phyloP scores from a whole-genome alignment of 2,113 vertebrate genomes.

The Pogonocichla stellata region DNA sequence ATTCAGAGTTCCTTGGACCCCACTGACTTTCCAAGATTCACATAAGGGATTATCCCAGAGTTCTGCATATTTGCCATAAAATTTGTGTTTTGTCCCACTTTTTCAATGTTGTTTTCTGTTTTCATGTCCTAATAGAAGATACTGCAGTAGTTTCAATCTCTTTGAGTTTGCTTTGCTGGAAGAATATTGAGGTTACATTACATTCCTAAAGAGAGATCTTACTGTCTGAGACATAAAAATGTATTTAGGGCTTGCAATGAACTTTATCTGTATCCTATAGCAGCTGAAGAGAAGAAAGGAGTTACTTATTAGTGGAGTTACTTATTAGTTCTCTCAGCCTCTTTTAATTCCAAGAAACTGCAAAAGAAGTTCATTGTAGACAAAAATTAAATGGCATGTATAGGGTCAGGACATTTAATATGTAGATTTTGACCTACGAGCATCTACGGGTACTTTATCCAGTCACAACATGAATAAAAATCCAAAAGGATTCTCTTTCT shows the following conservation, averaged over 20 bases:
- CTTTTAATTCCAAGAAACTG: background rate
- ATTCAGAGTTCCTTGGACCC: background rate
- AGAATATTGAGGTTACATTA: background rate
- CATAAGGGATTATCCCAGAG: background rate
- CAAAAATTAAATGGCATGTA: background rate
- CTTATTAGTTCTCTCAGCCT: background rate
- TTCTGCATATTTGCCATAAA: background rate
- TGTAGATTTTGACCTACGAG: background rate
- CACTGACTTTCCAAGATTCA: background rate
- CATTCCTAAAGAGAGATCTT: background rate
- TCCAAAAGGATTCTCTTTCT: background rate
- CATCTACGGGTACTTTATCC: background rate
- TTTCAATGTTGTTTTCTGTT: background rate
- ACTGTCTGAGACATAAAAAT: background rate
- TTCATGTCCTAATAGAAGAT: background rate
- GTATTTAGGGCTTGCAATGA: background rate
- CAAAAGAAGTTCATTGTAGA: accelerated
- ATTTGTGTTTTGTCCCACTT: background rate
- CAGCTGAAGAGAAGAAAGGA: background rate
- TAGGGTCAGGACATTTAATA: background rate
- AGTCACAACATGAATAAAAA: background rate
- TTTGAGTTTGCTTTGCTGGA: background rate
- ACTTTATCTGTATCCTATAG: background rate
- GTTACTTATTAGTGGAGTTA: no score
- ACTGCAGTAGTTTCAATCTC: background rate